Conservation (phyloP, 2,888 invertebrate genomes). For the Leptinotarsa juncta region DNA sequence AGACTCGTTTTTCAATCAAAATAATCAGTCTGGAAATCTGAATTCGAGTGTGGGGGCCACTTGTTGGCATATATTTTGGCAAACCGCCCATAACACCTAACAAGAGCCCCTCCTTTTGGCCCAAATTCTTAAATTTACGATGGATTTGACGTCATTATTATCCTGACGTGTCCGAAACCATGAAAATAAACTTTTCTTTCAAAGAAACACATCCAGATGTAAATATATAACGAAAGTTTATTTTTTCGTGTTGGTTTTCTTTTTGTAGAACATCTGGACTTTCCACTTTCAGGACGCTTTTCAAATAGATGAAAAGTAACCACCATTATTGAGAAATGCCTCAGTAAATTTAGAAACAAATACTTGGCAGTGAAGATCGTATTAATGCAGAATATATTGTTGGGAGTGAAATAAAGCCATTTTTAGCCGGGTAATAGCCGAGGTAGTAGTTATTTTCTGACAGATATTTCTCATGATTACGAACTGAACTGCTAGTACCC, state of each 20-base stretch:
- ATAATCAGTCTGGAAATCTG: slow-evolving; percentile 28
- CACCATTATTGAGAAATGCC: too few relatives aligned
- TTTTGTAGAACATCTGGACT: slow-evolving; percentile 7
- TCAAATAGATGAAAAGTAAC: too few relatives aligned
- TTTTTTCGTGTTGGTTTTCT: not conserved
- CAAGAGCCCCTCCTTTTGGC: slow-evolving; percentile 55
- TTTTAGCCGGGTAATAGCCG: too few relatives aligned
- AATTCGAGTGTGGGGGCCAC: slow-evolving; percentile 51
- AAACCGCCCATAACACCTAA: slow-evolving; percentile 63
- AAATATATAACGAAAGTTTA: not conserved
- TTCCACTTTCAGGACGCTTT: not conserved
- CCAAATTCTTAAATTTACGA: slow-evolving; percentile 45
- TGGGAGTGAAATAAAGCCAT: too few relatives aligned
- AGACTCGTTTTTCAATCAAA: not conserved
- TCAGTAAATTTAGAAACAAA: too few relatives aligned
- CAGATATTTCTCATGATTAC: too few relatives aligned
- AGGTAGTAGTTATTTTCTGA: too few relatives aligned
- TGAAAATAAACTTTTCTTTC: not conserved
- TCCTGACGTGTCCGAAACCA: slow-evolving; percentile 37
- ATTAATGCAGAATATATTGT: too few relatives aligned
- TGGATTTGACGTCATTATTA: slow-evolving; percentile 38
- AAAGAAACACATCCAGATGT: not conserved
- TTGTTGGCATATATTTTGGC: slow-evolving; percentile 61
- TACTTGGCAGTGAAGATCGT: too few relatives aligned
- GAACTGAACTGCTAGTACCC: too few relatives aligned